Base-by-base conservation (phyloP, 2,888 invertebrate species). In the Eupelmus urozonus region DNA sequence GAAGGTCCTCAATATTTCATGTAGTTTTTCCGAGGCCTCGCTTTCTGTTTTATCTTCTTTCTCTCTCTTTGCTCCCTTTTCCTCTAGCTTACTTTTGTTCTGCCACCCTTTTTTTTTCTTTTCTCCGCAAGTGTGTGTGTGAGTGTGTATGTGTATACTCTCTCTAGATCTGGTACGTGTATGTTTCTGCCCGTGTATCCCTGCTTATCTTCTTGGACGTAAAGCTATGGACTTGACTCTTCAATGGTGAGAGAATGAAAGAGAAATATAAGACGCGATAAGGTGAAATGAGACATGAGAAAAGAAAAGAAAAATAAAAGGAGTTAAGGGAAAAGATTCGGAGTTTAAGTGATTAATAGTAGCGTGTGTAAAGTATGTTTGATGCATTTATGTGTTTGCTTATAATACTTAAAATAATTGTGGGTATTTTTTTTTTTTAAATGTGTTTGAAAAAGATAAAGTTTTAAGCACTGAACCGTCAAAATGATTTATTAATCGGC, bases 1-100 rank as follows among this genome's bases (percentile, higher is more conserved):
- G 74, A 42, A 81, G 81, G 71, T 82, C 82, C 83, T 87, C 85
- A 85, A 87, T 87, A 87, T 87, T 86, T 87, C 83, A 86, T 79
- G 82, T 84, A 85, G 82, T 85, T 86, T 85, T 85, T 84, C 45
- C 45, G 23, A 67, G 29, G 51, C 51, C 53, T 55, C 40, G 18
- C 34, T 23, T 27, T 53, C 34, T 34, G 2, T 51, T 29, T 59
- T 42, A 9, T 53, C 23, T 16, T 45, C 45, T 45, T 45, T 45
- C 45, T 45, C 45, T 45, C 16, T 13, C 45, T 13, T 45, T 34
- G 4, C 16, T 45, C 16, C 13, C 45, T 45, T 13, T 45, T 13
- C 16, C 45, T 45, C 16, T 45, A 7, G 4, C 16, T 45, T 16
- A 34, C 9, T 34, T 34, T 34, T 20, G 20, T 53, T 20, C 1